Evolutionary conservation across 2,797 vertebrate species (phyloP).

Genomic region (Thripadectes ignobilis): DNA sequence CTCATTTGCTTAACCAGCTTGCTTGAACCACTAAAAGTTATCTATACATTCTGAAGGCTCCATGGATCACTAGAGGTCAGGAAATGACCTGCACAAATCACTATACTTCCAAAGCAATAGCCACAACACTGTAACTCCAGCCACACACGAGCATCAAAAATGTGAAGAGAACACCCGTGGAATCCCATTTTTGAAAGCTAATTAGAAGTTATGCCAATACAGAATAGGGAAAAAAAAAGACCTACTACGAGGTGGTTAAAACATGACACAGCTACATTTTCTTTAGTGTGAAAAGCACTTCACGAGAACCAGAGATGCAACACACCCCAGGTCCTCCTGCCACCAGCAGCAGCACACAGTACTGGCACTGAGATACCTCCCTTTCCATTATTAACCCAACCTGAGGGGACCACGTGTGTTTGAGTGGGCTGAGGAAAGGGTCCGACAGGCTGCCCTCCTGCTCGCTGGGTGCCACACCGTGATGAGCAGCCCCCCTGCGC

Average conservation of each 20-base stretch:
- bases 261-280: neutral
- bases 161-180: neutral
- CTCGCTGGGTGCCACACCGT: slow-evolving; percentile 41
- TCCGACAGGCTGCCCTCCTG: neutral
- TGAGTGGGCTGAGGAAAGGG: neutral
- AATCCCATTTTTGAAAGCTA: neutral
- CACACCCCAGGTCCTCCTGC: neutral
- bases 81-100: neutral
- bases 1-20: neutral
- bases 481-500: neutral
- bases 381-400: neutral
- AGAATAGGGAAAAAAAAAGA: neutral
- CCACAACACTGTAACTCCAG: neutral
- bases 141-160: neutral
- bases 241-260: neutral
- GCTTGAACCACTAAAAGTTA: neutral
- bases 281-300: neutral
- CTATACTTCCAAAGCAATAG: neutral
- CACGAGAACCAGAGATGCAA: neutral
- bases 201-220: neutral
- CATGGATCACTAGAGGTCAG: neutral
- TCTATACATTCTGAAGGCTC: neutral
- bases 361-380: neutral
- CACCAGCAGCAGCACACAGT: neutral
- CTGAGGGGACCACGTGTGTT: neutral